Conservation (phyloP, 2,113 vertebrate species). For the Amphiprion ocellaris region DNA sequence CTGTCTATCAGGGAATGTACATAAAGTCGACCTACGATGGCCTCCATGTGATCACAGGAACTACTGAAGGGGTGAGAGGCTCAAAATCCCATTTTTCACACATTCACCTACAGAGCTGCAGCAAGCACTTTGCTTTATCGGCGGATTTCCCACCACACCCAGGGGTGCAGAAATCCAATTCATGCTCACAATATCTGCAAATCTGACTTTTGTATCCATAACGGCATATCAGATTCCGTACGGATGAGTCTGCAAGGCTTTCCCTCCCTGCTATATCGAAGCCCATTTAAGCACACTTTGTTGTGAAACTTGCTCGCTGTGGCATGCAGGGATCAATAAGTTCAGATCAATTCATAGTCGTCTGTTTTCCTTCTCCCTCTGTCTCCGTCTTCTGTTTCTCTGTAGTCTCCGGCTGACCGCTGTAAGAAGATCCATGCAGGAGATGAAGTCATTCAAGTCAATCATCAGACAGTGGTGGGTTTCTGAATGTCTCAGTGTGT, state of each 20-base stretch:
- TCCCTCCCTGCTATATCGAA: not conserved
- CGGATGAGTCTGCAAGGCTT: slow-evolving; percentile 3
- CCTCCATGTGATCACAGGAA: slow-evolving; percentile 97
- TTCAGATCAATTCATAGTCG: slow-evolving; percentile 43
- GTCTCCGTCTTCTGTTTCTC: slow-evolving; percentile 69
- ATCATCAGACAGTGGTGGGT: slow-evolving; percentile 87
- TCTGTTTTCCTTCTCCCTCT: slow-evolving; percentile 27
- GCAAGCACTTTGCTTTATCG: not conserved
- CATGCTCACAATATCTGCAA: not conserved
- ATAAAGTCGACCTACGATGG: slow-evolving; percentile 98
- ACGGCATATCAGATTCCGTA: not conserved
- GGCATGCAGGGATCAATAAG: slow-evolving; percentile 51
- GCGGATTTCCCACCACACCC: not conserved
- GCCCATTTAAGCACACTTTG: slow-evolving; percentile 41
- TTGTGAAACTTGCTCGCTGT: slow-evolving; percentile 34
- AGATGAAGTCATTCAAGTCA: slow-evolving; percentile 86
- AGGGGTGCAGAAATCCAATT: not conserved
- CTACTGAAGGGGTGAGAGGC: slow-evolving; percentile 96
- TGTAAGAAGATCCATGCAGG: slow-evolving; percentile 98
- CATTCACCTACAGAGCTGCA: not conserved
- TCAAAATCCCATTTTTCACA: slow-evolving; percentile 7
- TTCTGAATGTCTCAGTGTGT: slow-evolving; percentile 37
- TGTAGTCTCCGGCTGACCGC: slow-evolving; percentile 94
- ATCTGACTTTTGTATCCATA: slow-evolving; percentile 9
- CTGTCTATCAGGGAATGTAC: slow-evolving; percentile 93